These are phyloP conservation scores for Penaeus chinensis DNA, from an alignment of 1,140 invertebrate genomes.

Conservation along the genomic window DNA sequence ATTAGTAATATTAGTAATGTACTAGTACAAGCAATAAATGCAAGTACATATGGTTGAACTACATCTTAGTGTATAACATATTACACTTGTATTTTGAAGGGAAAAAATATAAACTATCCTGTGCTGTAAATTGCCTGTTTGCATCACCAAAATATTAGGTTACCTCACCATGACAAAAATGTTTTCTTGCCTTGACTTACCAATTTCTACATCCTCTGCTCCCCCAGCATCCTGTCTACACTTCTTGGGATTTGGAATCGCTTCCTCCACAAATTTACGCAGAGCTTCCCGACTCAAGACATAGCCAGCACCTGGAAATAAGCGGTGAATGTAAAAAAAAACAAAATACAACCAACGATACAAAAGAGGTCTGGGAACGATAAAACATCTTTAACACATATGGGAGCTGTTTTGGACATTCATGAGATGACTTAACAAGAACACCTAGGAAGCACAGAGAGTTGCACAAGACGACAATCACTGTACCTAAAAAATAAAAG, in stretches of 20 bases:
- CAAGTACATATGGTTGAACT: too few species aligned
- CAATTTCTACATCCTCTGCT: slow-evolving; percentile 64
- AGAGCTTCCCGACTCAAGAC: slow-evolving; percentile 86
- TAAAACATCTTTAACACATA: slow-evolving; percentile 25
- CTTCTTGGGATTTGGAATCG: slow-evolving; percentile 76
- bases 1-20: too few species aligned
- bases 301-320: slow-evolving; percentile 74
- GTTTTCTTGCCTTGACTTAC: slow-evolving; percentile 80
- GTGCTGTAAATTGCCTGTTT: too few species aligned
- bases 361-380: not conserved
- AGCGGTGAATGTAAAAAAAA: too few species aligned
- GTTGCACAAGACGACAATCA: slow-evolving; percentile 19
- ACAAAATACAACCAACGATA: not conserved
- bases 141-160: too few species aligned
- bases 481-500: slow-evolving; percentile 26
- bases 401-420: not conserved
- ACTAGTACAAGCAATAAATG: too few species aligned
- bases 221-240: slow-evolving; percentile 62
- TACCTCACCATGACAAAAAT: not conserved
- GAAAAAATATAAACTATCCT: too few species aligned
- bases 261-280: slow-evolving; percentile 79
- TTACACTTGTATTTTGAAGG: too few species aligned
- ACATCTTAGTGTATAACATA: too few species aligned
- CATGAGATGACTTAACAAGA: not conserved
- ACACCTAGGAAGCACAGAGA: slow-evolving; percentile 4